These are phyloP conservation scores for Trididemnum nubilum DNA, from an alignment of 23 tunicate genomes.

Conservation along the genomic window DNA sequence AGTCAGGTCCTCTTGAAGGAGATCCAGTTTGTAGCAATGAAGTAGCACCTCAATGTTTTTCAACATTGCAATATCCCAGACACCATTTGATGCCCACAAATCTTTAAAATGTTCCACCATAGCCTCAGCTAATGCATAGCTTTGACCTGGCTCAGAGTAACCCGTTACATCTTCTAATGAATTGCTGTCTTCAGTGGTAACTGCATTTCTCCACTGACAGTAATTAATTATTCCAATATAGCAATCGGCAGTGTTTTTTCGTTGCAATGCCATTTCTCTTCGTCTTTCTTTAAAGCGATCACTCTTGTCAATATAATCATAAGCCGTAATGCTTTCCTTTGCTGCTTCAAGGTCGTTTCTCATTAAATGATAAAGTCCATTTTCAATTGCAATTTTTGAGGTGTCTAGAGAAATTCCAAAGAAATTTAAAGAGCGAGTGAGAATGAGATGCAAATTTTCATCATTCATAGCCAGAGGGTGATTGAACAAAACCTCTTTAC, in stretches of 20 bases:
- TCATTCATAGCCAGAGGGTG: slow-evolving; percentile 16
- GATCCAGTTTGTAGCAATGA: slow-evolving; percentile 17
- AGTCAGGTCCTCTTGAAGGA: slow-evolving; percentile 22
- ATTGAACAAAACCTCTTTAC: slow-evolving; percentile 35
- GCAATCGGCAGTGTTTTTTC: slow-evolving; percentile 25
- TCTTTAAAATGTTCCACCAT: slow-evolving; percentile 20
- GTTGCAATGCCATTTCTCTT: background rate
- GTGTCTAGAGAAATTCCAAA: slow-evolving; percentile 11
- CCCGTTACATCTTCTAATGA: background rate
- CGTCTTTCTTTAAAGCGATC: background rate
- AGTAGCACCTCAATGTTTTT: slow-evolving; percentile 40
- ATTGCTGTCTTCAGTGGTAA: background rate
- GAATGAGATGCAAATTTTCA: slow-evolving; percentile 4
- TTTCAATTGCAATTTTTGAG: slow-evolving; percentile 39
- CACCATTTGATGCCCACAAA: slow-evolving; percentile 15
- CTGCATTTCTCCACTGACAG: slow-evolving; percentile 20
- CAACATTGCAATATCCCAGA: slow-evolving; percentile 54
- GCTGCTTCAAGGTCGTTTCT: slow-evolving; percentile 35
- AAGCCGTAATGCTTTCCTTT: background rate
- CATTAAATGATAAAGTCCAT: slow-evolving; percentile 22
- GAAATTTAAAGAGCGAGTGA: background rate
- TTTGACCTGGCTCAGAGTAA: too few species aligned
- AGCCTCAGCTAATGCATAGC: slow-evolving; percentile 25
- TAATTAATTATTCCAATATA: slow-evolving; percentile 52
- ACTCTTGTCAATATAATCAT: slow-evolving; percentile 9